Conservation (phyloP, 2,113 vertebrate genomes). For the Podilymbus podiceps region DNA sequence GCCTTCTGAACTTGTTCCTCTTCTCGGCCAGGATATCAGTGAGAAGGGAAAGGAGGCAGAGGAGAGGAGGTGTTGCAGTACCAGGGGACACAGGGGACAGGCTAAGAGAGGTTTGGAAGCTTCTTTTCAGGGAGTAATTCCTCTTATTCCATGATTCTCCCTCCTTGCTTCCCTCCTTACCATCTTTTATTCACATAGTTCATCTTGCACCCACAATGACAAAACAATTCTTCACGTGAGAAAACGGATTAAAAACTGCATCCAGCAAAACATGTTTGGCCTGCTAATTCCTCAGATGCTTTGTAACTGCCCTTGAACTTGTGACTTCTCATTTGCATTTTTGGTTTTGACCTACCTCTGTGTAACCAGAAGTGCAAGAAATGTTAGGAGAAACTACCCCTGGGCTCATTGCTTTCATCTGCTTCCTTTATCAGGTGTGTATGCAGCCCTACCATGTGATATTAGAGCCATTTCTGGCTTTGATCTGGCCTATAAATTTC, state of each 20-base stretch:
- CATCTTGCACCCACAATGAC: background rate
- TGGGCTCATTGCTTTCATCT: background rate
- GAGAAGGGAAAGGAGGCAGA: background rate
- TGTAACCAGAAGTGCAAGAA: background rate
- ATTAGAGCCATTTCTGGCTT: background rate
- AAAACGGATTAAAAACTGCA: background rate
- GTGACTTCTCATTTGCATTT: background rate
- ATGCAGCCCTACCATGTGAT: background rate
- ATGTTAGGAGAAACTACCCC: background rate
- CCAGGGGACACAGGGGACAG: background rate
- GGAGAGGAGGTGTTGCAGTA: background rate
- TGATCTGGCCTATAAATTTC: background rate
- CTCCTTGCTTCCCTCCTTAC: fast-evolving
- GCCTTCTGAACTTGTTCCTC: background rate
- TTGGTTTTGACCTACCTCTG: background rate
- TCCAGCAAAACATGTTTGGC: background rate
- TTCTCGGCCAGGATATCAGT: background rate
- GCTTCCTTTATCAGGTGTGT: background rate
- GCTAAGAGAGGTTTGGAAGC: background rate
- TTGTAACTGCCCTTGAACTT: background rate
- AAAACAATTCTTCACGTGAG: background rate
- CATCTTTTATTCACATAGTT: background rate
- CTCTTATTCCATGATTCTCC: background rate
- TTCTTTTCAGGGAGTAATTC: background rate
- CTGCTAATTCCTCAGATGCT: background rate